phyloP scores from a whole-genome alignment of 1,140 invertebrate species.

The Ceratina calcarata region DNA sequence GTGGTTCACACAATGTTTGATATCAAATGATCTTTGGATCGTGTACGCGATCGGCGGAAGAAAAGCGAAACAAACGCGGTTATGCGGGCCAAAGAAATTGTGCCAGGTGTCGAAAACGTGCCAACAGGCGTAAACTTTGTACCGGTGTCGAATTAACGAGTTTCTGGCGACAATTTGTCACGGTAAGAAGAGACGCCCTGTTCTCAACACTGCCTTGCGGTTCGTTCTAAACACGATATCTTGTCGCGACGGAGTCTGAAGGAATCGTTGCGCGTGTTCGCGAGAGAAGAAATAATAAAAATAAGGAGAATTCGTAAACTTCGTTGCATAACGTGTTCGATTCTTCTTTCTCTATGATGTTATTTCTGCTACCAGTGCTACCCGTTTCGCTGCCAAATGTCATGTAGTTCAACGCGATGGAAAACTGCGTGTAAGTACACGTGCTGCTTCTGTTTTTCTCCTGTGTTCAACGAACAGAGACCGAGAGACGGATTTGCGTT shows the following conservation, averaged over 20 bases:
- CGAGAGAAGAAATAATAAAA: neutral
- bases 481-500: neutral
- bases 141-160: constrained; percentile 32
- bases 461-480: neutral
- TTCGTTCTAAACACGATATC: neutral
- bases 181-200: neutral
- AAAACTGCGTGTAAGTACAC: constrained; percentile 1
- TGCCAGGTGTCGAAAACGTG: constrained; percentile 50
- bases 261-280: neutral
- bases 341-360: constrained; percentile 15
- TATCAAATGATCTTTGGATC: constrained; percentile 19
- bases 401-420: neutral
- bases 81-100: constrained; percentile 40
- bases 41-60: neutral
- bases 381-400: constrained; percentile 23
- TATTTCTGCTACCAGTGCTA: constrained; percentile 20
- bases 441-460: neutral
- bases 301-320: neutral
- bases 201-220: neutral
- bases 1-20: too few species aligned
- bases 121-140: constrained; percentile 39
- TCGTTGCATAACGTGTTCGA: neutral
- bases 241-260: neutral
- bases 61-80: neutral
- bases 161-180: constrained; percentile 17